These are phyloP conservation scores for Graphium colonna DNA, from an alignment of 2,888 invertebrate species.

Conservation along the genomic window DNA sequence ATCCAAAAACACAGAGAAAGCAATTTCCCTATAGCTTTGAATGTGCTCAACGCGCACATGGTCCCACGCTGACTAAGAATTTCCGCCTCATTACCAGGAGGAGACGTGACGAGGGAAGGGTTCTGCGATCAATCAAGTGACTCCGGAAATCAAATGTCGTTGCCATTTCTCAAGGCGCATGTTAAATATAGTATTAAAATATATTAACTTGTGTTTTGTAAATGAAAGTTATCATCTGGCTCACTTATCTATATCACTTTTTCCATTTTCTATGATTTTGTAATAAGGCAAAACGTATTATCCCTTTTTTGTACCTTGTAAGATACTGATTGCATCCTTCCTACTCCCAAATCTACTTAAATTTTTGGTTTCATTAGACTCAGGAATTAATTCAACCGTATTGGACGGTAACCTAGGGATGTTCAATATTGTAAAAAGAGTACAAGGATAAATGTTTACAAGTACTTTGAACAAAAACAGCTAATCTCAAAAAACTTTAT, in stretches of 20 bases:
- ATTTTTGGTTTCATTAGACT: constrained; percentile 9
- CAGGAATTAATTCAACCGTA: constrained; percentile 10
- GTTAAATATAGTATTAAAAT: neutral
- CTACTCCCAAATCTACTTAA: neutral
- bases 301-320: no score
- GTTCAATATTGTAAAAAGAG: neutral
- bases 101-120: constrained; percentile 21
- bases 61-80: neutral
- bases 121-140: constrained; percentile 20
- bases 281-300: no score
- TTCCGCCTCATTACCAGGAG: constrained; percentile 21
- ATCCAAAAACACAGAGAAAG: constrained; percentile 2
- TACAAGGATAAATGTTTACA: constrained; percentile 1
- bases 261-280: no score
- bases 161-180: neutral
- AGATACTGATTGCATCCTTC: no score
- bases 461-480: constrained; percentile 4
- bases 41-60: constrained; percentile 10
- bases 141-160: constrained; percentile 16
- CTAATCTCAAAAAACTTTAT: neutral
- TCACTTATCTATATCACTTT: no score
- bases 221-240: no score
- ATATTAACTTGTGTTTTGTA: neutral
- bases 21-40: neutral
- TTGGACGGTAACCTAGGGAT: constrained; percentile 1